Base-by-base conservation (phyloP, 2,888 invertebrate genomes). In the Vanessa cardui region DNA sequence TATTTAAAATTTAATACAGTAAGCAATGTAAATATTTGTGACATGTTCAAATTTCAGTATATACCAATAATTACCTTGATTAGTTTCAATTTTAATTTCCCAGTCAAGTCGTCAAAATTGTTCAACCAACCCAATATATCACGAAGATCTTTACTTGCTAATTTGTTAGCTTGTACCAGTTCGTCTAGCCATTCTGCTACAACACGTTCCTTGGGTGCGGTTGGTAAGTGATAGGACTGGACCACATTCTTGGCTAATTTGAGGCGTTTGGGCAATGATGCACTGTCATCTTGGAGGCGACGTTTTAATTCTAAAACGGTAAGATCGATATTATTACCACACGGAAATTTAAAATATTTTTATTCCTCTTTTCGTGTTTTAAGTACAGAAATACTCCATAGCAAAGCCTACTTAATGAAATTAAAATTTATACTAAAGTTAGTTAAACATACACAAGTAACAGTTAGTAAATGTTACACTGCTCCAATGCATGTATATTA, bases 181-280 rank as follows among this genome's bases (percentile, higher is more conserved):
- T 31, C 66, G 31, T 90, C 84, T 1, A 94, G 78, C 94, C 94
- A 94, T 59, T 90, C 86, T 0, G 92, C 83, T 18, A 94, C 84
- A 4, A 93, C 80, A 62, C 93, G 86, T 70, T 94, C 93, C 76
- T 94, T 94, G 0, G 90, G 88, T 4, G 87, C 83, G 0, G 92
- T 80, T 0, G 93, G 89, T 54, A 94, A 86, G 74, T 93, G 90
- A 16, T 89, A 81, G 0, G 92, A 90, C 12, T 83, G 81, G 4
- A 94, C 88, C 1, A 92, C 86, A 80, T 94, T 94, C 74, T 90
- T 93, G 0, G 94, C 94, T 0, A 94, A 81, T 72, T 93, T 92
- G 2, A 94, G 81, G 8, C 94, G 86, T 76, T 94, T 94, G 0
- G 92, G 76, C 7, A 94, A 68, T 0, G 93, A 89, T 64, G 87